Evolutionary conservation across 2,113 vertebrate species (phyloP).

Genomic region (Plecotus auritus): DNA sequence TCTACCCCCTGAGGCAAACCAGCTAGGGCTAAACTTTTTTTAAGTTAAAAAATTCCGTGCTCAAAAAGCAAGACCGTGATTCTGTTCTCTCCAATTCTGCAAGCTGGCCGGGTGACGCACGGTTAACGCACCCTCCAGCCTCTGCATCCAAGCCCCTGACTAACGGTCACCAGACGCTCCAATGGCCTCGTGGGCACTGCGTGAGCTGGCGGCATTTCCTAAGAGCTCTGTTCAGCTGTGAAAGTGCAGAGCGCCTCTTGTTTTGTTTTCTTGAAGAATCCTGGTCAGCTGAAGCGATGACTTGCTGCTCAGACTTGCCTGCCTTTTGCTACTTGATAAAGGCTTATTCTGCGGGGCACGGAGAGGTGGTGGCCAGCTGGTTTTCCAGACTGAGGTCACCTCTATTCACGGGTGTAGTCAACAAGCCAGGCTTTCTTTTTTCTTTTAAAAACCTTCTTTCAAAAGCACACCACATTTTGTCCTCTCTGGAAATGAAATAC

Average conservation of each 20-base stretch:
- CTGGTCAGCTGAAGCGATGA: not conserved
- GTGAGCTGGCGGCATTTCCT: not conserved
- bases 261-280: constrained; percentile 1
- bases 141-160: not conserved
- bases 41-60: not conserved
- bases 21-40: not conserved
- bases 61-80: not conserved
- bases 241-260: not conserved
- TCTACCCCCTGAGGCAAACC: too few species aligned
- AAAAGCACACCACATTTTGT: constrained; percentile 64
- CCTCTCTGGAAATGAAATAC: constrained; percentile 36
- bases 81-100: not conserved
- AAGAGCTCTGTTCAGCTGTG: not conserved
- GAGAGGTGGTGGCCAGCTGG: not conserved
- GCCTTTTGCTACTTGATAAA: not conserved
- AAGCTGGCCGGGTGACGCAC: not conserved
- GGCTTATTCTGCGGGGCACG: not conserved
- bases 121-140: not conserved
- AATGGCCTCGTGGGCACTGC: not conserved
- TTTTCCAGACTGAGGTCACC: constrained; percentile 64
- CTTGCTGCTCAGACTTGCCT: not conserved
- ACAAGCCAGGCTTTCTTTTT: constrained; percentile 11
- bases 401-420: constrained; percentile 50
- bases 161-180: constrained; percentile 3
- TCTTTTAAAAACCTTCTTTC: constrained; percentile 50